Base-by-base conservation (phyloP, 2,113 vertebrate species). In the Orcinus orca region DNA sequence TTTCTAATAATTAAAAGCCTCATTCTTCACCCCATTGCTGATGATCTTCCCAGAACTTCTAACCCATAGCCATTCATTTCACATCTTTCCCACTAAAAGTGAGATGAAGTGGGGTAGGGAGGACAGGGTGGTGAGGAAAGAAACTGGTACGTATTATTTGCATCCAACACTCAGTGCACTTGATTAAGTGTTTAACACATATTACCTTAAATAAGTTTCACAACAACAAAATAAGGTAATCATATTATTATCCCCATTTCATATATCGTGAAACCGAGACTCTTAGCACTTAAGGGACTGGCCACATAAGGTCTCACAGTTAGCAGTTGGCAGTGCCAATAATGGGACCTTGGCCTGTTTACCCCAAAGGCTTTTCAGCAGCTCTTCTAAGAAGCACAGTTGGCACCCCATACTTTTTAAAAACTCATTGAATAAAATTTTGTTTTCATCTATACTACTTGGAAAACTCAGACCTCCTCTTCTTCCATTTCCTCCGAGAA, bases 401-500 rank as follows among this genome's bases (percentile, higher is more conserved):
- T 91, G 47, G 8, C 1, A 87, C 6, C 23, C 5, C 8, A 58
- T 21, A 47, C 4, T 13, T 70, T 71, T 67, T 17, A 53, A 23
- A n/a, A 23, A 84, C 73, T 77, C 11, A 85, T 55, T 83, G 12
- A 81, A 91, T 73, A 88, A 91, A 73, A 67, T 74, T 62, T 38
- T 96, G 20, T 55, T 81, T 95, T 15, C 90, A 85, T 74, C 26
- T 92, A 86, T 83, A 20, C 23, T 76, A 82, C 26, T 90, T 12
- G 67, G 82, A 53, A 96, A 87, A 62, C 18, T 71, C 36, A 53
- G 31, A 50, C 25, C 8, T 33, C 6, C 23, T 74, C 33, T 13
- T 86, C 31, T 95, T 81, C 33, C 36, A 95, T 86, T 71, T 20
- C 29, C 50, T 88, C 33, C 1, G 83, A 94, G 94, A 93, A 55